Percentiles rank a stretch among this genome's conserved stretches.
These are phyloP conservation scores for Agelas oroides DNA, from an alignment of 37 sponge, comb jelly and placozoan species.

Conservation along the genomic window DNA sequence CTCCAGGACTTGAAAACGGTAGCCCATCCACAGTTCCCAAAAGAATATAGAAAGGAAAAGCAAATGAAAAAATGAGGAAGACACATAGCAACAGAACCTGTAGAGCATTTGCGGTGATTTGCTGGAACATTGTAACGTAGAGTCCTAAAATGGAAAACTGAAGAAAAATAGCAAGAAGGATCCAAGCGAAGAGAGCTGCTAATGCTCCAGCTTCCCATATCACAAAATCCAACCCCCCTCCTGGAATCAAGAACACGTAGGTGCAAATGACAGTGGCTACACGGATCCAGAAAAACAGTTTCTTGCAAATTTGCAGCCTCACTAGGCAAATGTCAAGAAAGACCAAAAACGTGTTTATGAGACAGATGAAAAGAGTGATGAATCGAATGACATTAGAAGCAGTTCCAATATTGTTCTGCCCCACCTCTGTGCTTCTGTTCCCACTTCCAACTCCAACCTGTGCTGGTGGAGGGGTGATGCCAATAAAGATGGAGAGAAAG, in stretches of 20 bases:
- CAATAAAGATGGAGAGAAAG: slow-evolving; percentile 67
- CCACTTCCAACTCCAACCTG: neutral
- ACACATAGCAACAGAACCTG: slow-evolving; percentile 45
- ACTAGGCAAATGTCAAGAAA: neutral
- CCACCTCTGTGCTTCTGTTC: too few relatives aligned
- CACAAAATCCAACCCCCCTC: neutral
- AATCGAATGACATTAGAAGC: slow-evolving; percentile 30
- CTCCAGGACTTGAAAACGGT: slow-evolving; percentile 18
- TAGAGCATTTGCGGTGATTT: slow-evolving; percentile 63
- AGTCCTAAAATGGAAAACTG: slow-evolving; percentile 71
- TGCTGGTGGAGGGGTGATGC: slow-evolving; percentile 13
- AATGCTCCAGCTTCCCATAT: slow-evolving; percentile 75
- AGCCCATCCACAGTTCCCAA: slow-evolving; percentile 23
- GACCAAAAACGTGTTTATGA: slow-evolving; percentile 15
- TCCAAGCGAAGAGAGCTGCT: slow-evolving; percentile 80
- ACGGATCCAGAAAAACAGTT: slow-evolving; percentile 13
- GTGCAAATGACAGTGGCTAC: slow-evolving; percentile 35
- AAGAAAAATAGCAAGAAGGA: slow-evolving; percentile 56
- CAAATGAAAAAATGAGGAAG: slow-evolving; percentile 72
- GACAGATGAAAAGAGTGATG: slow-evolving; percentile 16
- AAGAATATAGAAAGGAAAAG: slow-evolving; percentile 73
- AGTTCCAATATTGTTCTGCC: neutral
- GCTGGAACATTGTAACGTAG: slow-evolving; percentile 85
- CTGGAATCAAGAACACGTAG: slow-evolving; percentile 51
- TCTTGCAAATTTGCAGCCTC: slow-evolving; percentile 7